phyloP scores from a whole-genome alignment of 2,888 invertebrate genomes.

The Lypha dubia region DNA sequence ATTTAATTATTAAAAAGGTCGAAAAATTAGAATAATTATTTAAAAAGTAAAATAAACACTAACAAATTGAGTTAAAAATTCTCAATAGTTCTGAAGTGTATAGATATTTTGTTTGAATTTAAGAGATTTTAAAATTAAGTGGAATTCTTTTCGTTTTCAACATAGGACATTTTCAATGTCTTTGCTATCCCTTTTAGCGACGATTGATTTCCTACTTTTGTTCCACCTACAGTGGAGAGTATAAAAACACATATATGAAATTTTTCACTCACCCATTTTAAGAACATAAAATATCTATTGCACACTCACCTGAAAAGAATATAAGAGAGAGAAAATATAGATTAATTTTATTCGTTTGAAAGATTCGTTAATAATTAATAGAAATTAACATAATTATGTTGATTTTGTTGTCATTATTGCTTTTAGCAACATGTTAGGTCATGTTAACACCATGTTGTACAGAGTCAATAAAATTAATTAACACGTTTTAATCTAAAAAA shows the following conservation, averaged over 20 bases:
- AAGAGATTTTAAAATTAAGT: no score
- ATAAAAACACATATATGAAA: neutral
- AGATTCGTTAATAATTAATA: slow-evolving; percentile 1
- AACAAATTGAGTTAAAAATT: no score
- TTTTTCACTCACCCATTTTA: slow-evolving; percentile 34
- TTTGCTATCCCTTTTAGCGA: no score
- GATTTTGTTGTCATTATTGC: slow-evolving; percentile 7
- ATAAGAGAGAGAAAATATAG: neutral
- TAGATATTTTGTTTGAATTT: no score
- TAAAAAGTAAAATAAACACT: no score
- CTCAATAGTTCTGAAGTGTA: no score
- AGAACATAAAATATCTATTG: neutral
- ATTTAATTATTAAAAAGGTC: no score
- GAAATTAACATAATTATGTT: slow-evolving; percentile 39
- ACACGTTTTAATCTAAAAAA: slow-evolving; percentile 25
- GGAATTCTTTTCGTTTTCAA: no score
- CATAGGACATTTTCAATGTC: no score
- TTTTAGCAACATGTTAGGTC: slow-evolving; percentile 28
- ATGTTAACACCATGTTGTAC: slow-evolving; percentile 46
- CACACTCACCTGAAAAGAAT: slow-evolving; percentile 32
- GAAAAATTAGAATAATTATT: no score
- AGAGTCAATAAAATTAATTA: slow-evolving; percentile 52
- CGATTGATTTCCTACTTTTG: no score
- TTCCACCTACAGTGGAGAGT: no score
- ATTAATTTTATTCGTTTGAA: neutral